These are phyloP conservation scores for Zaprionus taronus DNA, from an alignment of 1,140 invertebrate species.

Conservation along the genomic window DNA sequence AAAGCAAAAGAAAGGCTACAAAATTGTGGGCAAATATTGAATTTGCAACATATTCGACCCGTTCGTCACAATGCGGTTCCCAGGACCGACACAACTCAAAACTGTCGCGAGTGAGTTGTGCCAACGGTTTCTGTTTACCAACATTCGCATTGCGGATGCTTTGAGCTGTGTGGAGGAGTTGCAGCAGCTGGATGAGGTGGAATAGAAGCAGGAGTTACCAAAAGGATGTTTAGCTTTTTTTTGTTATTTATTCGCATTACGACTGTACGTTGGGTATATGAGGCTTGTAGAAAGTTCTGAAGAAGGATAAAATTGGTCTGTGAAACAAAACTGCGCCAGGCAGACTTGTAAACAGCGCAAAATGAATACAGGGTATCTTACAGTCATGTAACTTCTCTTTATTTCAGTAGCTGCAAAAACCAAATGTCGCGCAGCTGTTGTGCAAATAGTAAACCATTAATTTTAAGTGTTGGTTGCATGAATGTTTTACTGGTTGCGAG, in stretches of 20 bases:
- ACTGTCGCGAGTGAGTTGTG: slow-evolving; percentile 71
- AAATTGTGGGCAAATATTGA: slow-evolving; percentile 84
- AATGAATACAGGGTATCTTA: not conserved
- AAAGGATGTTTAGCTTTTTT: slow-evolving; percentile 38
- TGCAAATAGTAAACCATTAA: slow-evolving; percentile 76
- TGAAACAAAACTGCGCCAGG: too few relatives aligned
- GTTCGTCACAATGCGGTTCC: slow-evolving; percentile 63
- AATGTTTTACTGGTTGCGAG: too few relatives aligned
- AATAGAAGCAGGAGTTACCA: slow-evolving; percentile 29
- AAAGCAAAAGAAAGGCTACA: slow-evolving; percentile 61
- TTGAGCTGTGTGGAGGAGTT: not conserved
- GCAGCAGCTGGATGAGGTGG: not conserved
- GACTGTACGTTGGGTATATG: not conserved
- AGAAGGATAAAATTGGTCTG: too few relatives aligned
- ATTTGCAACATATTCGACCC: slow-evolving; percentile 83
- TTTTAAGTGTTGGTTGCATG: slow-evolving; percentile 69
- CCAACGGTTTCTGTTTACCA: slow-evolving; percentile 80
- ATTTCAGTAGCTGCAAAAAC: slow-evolving; percentile 19
- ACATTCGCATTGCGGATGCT: slow-evolving; percentile 50
- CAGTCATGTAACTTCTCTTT: not conserved
- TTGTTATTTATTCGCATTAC: not conserved
- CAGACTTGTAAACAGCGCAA: not conserved
- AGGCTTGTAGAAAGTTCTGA: not conserved
- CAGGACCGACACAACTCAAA: slow-evolving; percentile 26
- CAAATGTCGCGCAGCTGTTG: slow-evolving; percentile 73